phyloP scores from a whole-genome alignment of 2,797 vertebrate genomes.

The Leptodactylus fallax region DNA sequence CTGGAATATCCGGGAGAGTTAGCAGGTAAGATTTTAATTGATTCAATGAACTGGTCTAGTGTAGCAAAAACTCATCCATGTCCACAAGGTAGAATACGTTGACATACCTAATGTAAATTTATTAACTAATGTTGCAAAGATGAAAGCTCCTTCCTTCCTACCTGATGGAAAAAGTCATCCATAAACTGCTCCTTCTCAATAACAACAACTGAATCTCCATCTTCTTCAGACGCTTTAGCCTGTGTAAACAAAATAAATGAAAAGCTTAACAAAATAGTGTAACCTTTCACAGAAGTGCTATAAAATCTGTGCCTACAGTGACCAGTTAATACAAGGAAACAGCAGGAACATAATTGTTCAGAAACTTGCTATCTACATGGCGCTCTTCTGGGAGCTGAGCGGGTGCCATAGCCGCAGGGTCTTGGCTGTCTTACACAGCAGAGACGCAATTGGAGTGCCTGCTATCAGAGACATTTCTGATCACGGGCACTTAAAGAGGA shows the following conservation, averaged over 20 bases:
- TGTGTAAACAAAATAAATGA: slow-evolving; percentile 67
- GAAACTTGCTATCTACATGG: no score
- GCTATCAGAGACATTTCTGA: no score
- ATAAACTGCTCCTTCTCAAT: slow-evolving; percentile 89
- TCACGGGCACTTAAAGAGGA: no score
- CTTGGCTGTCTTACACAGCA: no score
- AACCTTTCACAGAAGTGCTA: not conserved
- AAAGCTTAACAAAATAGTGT: not conserved
- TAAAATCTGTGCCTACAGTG: no score
- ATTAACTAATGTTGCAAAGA: not conserved
- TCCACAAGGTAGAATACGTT: no score
- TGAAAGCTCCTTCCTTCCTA: slow-evolving; percentile 65
- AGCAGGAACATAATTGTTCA: no score
- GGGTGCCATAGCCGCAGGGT: no score
- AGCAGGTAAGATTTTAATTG: not conserved
- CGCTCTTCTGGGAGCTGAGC: no score
- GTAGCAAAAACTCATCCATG: not conserved
- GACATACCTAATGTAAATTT: not conserved
- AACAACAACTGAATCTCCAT: slow-evolving; percentile 81
- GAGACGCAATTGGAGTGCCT: no score
- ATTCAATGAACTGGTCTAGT: not conserved
- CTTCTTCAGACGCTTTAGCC: slow-evolving; percentile 79
- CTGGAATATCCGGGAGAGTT: no score
- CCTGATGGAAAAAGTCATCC: slow-evolving; percentile 93
- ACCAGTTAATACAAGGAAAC: no score